Evolutionary conservation across 1,140 invertebrate species (phyloP), one percentile per base, ranked within the genome.

Genomic region (Luehdorfia chinensis): DNA sequence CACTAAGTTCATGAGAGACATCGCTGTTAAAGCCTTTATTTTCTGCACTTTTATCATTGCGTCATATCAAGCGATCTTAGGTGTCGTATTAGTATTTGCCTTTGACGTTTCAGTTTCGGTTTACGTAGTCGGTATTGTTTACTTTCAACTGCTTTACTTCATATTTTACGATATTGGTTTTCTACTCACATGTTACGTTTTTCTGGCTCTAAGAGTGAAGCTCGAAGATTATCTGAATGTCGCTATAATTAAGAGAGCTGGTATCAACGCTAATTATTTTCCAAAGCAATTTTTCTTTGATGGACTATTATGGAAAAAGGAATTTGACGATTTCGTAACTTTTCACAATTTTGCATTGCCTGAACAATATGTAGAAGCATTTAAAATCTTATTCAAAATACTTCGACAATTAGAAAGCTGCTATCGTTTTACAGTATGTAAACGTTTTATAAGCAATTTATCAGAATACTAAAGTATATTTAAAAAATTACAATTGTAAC

Each of bases 171-270:
- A 75, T 16, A 47, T 52, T 12, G 51, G 39, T 4, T 51, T 63
- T 13, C 50, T 59, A 5, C 13, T 73, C 3, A 43, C 37, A 15
- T 58, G 59, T 21, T 52, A 43, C 25, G 36, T 30, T 13, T 60
- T 59, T 23, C 16, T 75, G n/a, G 47, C 50, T 2, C 28, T 71
- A 18, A 59, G 75, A 47, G 50, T 65, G 0, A n/a, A n/a, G n/a
- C n/a, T n/a, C n/a, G n/a, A n/a, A n/a, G 55, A 58, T 15, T 76
- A 70, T 14, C 13, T 81, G 4, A 81, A 78, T 39, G 39, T 72
- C 0, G 63, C 71, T n/a, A 30, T 81, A 28, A 61, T 75, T 14
- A 81, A 81, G 55, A 31, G 47, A 8, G 55, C 57, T 6, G 56
- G 66, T 1, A 37, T 73, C 8, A 59, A 71, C 7, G 31, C 45